A percentile compares a stretch with the other conserved stretches of the same genome.
Conservation (phyloP, 2,888 invertebrate species). For the Hypolimnas misippus region DNA sequence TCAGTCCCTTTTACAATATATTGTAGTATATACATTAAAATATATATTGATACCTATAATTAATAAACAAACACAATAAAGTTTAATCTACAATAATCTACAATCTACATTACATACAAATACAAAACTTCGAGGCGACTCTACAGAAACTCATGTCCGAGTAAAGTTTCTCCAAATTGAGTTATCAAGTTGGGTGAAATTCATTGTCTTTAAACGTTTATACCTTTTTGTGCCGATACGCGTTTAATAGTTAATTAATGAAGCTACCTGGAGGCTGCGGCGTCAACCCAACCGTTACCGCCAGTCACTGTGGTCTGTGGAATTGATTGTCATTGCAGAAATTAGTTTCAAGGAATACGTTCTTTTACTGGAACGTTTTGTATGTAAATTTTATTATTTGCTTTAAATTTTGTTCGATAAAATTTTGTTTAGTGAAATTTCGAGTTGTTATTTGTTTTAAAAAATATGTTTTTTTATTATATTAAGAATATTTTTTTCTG, state of each 20-base stretch:
- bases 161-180: constrained; percentile 69
- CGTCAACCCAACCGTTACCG: constrained; percentile 56
- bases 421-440: too few relatives aligned
- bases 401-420: too few relatives aligned
- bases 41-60: too few relatives aligned
- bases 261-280: constrained; percentile 80
- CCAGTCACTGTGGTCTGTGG: constrained; percentile 29
- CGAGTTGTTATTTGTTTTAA: too few relatives aligned
- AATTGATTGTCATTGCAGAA: constrained; percentile 19
- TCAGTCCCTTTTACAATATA: too few relatives aligned
- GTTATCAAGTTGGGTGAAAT: constrained; percentile 82
- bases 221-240: constrained; percentile 76
- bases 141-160: constrained; percentile 47
- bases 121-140: constrained; percentile 42
- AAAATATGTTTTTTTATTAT: too few relatives aligned
- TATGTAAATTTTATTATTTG: not conserved
- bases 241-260: constrained; percentile 82
- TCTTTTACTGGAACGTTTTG: not conserved
- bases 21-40: too few relatives aligned
- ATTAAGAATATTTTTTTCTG: too few relatives aligned
- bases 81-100: not conserved
- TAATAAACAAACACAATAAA: not conserved
- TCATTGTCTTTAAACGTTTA: constrained; percentile 78
- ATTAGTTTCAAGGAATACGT: not conserved
- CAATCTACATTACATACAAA: not conserved